phyloP scores from a whole-genome alignment of 1,140 invertebrate species.

The Leptinotarsa defecta region DNA sequence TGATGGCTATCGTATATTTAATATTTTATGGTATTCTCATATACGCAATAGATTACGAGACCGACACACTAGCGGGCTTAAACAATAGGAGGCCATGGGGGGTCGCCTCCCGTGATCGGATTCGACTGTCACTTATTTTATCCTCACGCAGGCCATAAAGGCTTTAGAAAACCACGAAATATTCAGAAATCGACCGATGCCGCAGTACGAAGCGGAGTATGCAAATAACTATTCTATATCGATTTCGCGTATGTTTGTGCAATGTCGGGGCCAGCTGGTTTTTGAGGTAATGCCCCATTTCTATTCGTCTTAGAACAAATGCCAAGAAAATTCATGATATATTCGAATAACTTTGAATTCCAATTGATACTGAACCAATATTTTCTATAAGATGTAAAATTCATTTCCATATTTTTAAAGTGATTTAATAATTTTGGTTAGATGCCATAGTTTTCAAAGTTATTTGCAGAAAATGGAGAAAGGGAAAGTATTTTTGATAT shows the following conservation, averaged over 20 bases:
- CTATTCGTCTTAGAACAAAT: too few species aligned
- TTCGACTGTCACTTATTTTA: constrained; percentile 30
- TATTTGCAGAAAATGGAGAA: too few species aligned
- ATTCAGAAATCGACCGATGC: constrained; percentile 12
- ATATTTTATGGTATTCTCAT: constrained; percentile 26
- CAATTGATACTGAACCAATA: too few species aligned
- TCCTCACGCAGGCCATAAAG: constrained; percentile 22
- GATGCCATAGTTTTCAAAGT: too few species aligned
- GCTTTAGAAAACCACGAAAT: constrained; percentile 24
- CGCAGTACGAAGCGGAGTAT: not conserved
- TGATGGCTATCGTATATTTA: constrained; percentile 29
- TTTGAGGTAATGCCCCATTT: too few species aligned
- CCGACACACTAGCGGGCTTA: constrained; percentile 15
- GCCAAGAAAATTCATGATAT: too few species aligned
- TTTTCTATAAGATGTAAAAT: too few species aligned
- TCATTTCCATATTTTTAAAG: too few species aligned
- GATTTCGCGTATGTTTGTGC: too few species aligned
- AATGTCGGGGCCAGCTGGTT: too few species aligned
- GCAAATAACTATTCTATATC: not conserved
- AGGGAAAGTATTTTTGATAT: too few species aligned
- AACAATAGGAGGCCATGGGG: constrained; percentile 28
- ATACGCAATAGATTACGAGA: constrained; percentile 18
- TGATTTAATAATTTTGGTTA: too few species aligned
- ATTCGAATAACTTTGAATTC: not conserved
- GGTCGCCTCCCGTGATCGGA: constrained; percentile 28